A percentile compares a stretch with the other conserved stretches of the same genome.
These are phyloP conservation scores for Lamellibrachia luymesi DNA, from an alignment of 1,140 invertebrate species.

Conservation along the genomic window DNA sequence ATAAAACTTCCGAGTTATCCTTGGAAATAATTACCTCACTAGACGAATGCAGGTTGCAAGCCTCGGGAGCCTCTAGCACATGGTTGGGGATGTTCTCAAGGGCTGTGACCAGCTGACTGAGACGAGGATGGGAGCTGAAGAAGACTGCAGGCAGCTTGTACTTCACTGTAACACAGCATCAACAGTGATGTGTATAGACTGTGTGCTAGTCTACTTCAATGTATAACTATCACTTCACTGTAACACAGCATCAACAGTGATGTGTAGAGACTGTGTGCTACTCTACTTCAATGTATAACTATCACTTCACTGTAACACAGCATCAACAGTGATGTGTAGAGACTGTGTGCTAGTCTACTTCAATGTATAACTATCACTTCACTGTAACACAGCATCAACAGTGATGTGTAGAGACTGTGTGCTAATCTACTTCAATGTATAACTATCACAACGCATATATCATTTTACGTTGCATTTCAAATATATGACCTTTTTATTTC, in stretches of 20 bases:
- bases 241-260: too few species aligned
- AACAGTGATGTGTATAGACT: neutral
- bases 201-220: neutral
- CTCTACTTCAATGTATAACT: too few species aligned
- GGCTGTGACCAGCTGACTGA: slow-evolving; percentile 48
- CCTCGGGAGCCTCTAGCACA: slow-evolving; percentile 51
- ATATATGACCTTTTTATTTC: neutral
- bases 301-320: too few species aligned
- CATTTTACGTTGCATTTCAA: neutral
- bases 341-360: too few species aligned
- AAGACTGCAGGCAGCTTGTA: slow-evolving; percentile 51
- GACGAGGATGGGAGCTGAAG: slow-evolving; percentile 48
- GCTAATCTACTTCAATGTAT: neutral
- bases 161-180: slow-evolving; percentile 40
- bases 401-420: too few species aligned
- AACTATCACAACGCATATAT: neutral
- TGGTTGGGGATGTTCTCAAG: slow-evolving; percentile 47
- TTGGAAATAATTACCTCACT: slow-evolving; percentile 39
- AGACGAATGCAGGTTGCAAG: slow-evolving; percentile 52
- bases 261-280: too few species aligned
- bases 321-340: too few species aligned
- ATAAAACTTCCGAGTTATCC: too few species aligned
- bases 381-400: too few species aligned
- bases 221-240: too few species aligned
- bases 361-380: too few species aligned